These are phyloP conservation scores for Climacteris rufus DNA, from an alignment of 2,113 vertebrate species.

Conservation along the genomic window DNA sequence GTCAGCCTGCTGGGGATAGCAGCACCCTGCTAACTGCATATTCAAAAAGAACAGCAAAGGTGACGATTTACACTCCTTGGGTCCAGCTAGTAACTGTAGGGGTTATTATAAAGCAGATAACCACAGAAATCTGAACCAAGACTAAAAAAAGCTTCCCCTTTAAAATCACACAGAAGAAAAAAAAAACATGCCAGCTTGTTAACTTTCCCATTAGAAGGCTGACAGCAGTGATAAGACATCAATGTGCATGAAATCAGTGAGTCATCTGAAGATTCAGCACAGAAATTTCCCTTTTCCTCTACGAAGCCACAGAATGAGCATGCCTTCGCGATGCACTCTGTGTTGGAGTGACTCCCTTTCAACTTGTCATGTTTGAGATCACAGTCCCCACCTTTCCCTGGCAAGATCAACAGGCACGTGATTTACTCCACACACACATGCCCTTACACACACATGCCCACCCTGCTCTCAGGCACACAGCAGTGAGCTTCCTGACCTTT, in stretches of 20 bases:
- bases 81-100: not conserved
- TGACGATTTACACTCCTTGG: not conserved
- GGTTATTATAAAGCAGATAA: not conserved
- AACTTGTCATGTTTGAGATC: not conserved
- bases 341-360: not conserved
- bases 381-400: not conserved
- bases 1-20: not conserved
- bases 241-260: not conserved
- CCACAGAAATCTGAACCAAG: not conserved
- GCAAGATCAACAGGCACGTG: not conserved
- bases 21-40: not conserved
- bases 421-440: not conserved
- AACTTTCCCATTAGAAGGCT: not conserved
- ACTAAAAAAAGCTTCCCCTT: not conserved
- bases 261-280: not conserved
- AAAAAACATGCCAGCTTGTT: not conserved
- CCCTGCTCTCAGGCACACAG: not conserved
- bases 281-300: not conserved
- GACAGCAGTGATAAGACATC: not conserved
- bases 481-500: not conserved
- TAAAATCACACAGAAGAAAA: not conserved
- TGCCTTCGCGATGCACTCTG: not conserved
- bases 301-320: fast-evolving
- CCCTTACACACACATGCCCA: not conserved
- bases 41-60: not conserved